Evolutionary conservation across 2,113 vertebrate genomes (phyloP), one percentile per base, ranked within the genome.

Genomic region (Neotoma lepida): DNA sequence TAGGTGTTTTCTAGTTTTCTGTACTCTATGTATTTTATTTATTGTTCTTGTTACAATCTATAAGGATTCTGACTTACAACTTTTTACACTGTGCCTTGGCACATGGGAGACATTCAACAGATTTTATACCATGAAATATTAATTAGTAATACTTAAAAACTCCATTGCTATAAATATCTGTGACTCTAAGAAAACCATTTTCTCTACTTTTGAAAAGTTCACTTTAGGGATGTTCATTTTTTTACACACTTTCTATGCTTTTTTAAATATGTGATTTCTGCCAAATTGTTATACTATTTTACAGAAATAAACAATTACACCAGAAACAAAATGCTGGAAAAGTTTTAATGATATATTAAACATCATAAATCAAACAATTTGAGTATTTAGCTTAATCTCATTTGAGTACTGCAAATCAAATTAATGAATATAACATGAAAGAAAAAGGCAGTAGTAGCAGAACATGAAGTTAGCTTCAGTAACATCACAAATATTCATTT

Each of bases 321-420:
- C 30, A 95, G 66, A 88, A 95, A 46, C 85, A 89, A 92, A 88
- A 90, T 71, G 66, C 24, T n/a, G 12, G 92, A 33, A 58, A 81
- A 24, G 44, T 76, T 87, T 74, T 73, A 91, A 26, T n/a, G 66
- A 58, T 94, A 66, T 86, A 70, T 86, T 91, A 95, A 95, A 90
- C 30, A 89, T 71, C 90, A 95, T 76, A 94, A 96, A 95, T 41
- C 28, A 74, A 74, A 74, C 9, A 94, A 58, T 82, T 77, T 33
- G 33, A 93, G 90, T 94, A 87, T 6, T 80, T 73, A 87, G 46
- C 51, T 61, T 81, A 71, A 12, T 80, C 63, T 95, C 66, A 92
- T 94, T 96, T 89, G 61, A 92, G 86, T 84, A 78, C 9, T 74
- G 18, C 56, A 94, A 96, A 51, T 93, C 66, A 86, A 95, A 94